Base-by-base conservation (phyloP, 2,797 vertebrate genomes). In the Oryzias dopingdopingensis region DNA sequence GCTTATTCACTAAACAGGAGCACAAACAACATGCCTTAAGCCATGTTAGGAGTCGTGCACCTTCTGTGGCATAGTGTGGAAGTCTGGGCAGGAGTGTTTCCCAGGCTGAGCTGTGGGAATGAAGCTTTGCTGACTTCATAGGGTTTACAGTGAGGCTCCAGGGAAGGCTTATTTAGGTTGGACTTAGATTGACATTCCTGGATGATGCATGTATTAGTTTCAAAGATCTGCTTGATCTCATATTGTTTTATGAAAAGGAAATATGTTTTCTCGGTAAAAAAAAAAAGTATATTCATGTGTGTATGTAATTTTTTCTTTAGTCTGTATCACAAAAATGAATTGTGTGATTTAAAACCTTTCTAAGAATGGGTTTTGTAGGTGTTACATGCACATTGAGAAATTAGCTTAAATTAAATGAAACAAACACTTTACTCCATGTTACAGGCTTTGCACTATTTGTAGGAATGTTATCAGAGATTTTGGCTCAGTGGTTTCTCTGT, bases 101-200 rank as follows among this genome's bases (percentile, higher is more conserved):
- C 83, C 87, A 89, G 76, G 79, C 63, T 80, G 18, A 50, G 62
- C 62, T 86, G 86, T 89, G 86, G 86, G 88, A 89, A 88, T 65
- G 49, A 55, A 54, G 66, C 49, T 54, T 57, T 54, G 40, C 69
- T 42, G 67, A 49, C 64, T 59, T 52, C 47, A 62, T 62, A 72
- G 70, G 67, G 74, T 83, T 86, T 66, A 76, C 56, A 16, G 48
- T 49, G 62, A 71, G 70, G 81, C 85, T 80, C 62, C 71, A 59
- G 87, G 84, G 73, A 40, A 80, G 56, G 74, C 60, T 84, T 79
- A 78, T 75, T 76, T 80, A 64, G 62, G 56, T 37, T 56, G 61
- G 82, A 80, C 65, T 87, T 76, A 79, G 67, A 3, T 40, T 17
- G 59, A 76, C 82, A 88, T 90, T 89, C 86, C 86, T 65, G 58